Conservation (phyloP, 2,113 vertebrate species). For the Calyptommatus sinebrachiatus region DNA sequence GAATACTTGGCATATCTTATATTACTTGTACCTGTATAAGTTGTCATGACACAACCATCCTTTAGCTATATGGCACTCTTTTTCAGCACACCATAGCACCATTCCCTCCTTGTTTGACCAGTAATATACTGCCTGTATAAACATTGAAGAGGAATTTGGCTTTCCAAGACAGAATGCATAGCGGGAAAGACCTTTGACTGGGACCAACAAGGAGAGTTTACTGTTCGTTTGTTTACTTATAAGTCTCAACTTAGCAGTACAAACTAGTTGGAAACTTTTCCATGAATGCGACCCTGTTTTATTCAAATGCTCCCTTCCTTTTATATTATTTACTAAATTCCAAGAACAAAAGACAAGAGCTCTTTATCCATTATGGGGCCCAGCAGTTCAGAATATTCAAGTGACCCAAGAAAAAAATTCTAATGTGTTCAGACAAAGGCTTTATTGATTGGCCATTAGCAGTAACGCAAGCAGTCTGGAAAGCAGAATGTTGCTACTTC, state of each 20-base stretch:
- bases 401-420: background rate
- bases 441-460: too few relatives aligned
- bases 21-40: too few relatives aligned
- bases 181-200: background rate
- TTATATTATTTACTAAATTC: background rate
- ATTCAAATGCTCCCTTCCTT: background rate
- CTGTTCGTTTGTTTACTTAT: background rate
- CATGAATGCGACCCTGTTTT: background rate
- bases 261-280: too few relatives aligned
- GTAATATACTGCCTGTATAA: background rate
- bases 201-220: background rate
- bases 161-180: background rate
- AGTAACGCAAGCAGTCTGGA: too few relatives aligned
- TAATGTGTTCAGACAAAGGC: background rate
- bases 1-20: too few relatives aligned
- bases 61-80: too few relatives aligned
- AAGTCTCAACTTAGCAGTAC: background rate
- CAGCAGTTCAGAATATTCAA: accelerated
- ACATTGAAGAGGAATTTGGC: background rate
- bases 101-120: too few relatives aligned
- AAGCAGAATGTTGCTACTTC: too few relatives aligned
- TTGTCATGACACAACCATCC: too few relatives aligned
- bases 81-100: too few relatives aligned
- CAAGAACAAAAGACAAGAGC: accelerated
- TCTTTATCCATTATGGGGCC: background rate